Evolutionary conservation across 2,113 vertebrate species (phyloP).

Genomic region (Sinocyclocheilus rhinocerous): DNA sequence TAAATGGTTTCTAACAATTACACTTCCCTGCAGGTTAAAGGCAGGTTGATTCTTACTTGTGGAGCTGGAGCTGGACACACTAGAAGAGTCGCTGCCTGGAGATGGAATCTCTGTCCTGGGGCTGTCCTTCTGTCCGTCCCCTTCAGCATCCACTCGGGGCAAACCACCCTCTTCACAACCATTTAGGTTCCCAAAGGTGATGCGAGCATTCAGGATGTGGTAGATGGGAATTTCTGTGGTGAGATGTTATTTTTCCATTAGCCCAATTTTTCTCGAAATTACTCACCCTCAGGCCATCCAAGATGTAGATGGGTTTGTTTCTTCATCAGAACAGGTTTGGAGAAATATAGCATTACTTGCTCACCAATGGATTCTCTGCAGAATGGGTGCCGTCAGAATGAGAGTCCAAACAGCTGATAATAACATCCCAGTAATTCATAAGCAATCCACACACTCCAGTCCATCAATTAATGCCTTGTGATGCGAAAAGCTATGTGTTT

Average conservation of each 20-base stretch:
- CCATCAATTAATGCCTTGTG: background rate
- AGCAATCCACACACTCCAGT: background rate
- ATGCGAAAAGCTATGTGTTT: too few relatives aligned
- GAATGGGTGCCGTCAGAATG: too few relatives aligned
- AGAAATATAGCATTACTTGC: too few relatives aligned
- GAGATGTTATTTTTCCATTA: background rate
- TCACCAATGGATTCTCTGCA: too few relatives aligned
- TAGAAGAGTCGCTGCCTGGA: slow-evolving; percentile 93
- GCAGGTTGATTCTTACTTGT: slow-evolving; percentile 75
- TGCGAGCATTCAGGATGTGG: slow-evolving; percentile 96
- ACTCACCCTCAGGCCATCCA: too few relatives aligned
- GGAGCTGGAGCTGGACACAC: slow-evolving; percentile 95
- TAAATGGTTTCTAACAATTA: slow-evolving; percentile 16
- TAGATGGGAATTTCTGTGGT: slow-evolving; percentile 94
- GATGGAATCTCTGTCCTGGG: slow-evolving; percentile 88
- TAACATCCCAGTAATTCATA: background rate
- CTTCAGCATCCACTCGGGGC: slow-evolving; percentile 68
- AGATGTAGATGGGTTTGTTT: too few relatives aligned
- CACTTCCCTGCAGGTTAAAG: background rate
- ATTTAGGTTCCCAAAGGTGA: slow-evolving; percentile 97
- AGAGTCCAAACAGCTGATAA: background rate
- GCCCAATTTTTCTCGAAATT: background rate
- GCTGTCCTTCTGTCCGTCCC: slow-evolving; percentile 80
- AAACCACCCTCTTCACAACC: slow-evolving; percentile 87
- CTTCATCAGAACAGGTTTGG: too few relatives aligned